Conservation (phyloP, 2,113 vertebrate genomes). For the Labeo rohita region DNA sequence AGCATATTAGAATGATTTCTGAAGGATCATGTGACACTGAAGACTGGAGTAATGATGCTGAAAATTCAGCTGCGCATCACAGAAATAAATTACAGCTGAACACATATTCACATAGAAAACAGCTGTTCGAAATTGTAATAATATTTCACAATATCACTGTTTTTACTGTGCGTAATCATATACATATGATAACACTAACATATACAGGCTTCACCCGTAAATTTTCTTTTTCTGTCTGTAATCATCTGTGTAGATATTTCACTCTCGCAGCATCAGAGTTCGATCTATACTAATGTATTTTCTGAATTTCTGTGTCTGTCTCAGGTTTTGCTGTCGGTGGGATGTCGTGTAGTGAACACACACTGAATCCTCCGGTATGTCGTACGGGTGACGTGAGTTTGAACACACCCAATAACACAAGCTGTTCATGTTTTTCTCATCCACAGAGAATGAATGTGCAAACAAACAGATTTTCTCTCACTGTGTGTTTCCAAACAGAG, state of each 20-base stretch:
- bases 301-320: not conserved
- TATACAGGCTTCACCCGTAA: too few species aligned
- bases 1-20: too few species aligned
- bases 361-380: not conserved
- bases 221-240: too few species aligned
- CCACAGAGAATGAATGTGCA: not conserved
- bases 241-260: too few species aligned
- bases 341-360: not conserved
- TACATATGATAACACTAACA: too few species aligned
- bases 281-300: not conserved
- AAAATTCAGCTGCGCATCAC: too few species aligned
- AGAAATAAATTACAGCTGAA: too few species aligned
- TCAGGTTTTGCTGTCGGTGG: not conserved
- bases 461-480: not conserved
- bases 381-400: not conserved
- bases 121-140: too few species aligned
- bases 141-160: not conserved
- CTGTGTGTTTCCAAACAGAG: not conserved
- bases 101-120: too few species aligned
- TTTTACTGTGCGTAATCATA: not conserved
- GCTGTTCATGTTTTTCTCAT: not conserved
- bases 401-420: constrained; percentile 12
- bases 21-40: too few species aligned
- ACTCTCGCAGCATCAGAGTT: not conserved
- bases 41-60: too few species aligned